Evolutionary conservation across 2,888 invertebrate species (phyloP), one percentile per base, ranked within the genome.

Genomic region (Xestia sexstrigata): DNA sequence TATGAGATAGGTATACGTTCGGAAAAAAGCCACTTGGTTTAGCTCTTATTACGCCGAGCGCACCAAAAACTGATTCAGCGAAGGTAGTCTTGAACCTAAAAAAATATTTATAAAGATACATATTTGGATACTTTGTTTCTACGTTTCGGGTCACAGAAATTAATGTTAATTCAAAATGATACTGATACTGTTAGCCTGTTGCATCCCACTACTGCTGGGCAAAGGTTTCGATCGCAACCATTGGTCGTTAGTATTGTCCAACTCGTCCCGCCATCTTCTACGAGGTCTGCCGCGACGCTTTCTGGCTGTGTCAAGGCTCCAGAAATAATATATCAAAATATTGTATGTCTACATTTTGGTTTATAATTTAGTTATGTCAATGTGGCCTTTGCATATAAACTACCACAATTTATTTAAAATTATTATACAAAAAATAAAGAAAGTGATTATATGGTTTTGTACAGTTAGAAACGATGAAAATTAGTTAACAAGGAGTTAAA

Each of bases 361-460:
- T 60, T 30, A 20, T 30, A 30, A 20, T 30, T 60, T 20, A 30
- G 20, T 20, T n/a, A n/a, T n/a, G n/a, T n/a, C n/a, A n/a, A 4
- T 60, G 63, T 67, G 49, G 39, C 62, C 79, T 75, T 82, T 69
- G 75, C 55, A 72, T 81, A 47, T 6, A 58, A 49, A 23, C 35
- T 35, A 65, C 35, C 7, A 49, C 26, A 68, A 42, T 26, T 52
- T 71, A 26, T 58, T 79, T 72, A n/a, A 60, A 67, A 78, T 26
- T 13, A 58, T n/a, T 0, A 17, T 45, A 30, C 15, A 52, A 39
- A n/a, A 1, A 55, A 82, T 80, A 79, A 82, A 87, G 85, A 85
- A 86, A 86, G 87, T 87, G 85, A 68, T 87, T 87, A 86, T 87
- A 86, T 84, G 83, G 70, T 83, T 67, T 63, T 78, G 72, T 75